Percentiles rank a stretch among this genome's conserved stretches.
Conservation (phyloP, 2,113 vertebrate species). For the Dissostichus mawsoni region DNA sequence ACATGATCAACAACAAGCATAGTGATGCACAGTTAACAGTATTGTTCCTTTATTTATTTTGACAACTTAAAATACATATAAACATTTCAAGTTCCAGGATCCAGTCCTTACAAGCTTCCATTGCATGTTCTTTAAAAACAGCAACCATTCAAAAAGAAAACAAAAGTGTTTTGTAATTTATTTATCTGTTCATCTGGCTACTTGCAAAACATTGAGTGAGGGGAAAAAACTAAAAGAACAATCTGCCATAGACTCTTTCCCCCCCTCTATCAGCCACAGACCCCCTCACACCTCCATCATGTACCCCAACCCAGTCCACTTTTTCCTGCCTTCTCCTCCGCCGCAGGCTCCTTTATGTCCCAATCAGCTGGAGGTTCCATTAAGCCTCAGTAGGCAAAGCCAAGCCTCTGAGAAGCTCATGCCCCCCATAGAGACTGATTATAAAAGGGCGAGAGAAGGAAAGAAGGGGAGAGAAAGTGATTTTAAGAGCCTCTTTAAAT, state of each 20-base stretch:
- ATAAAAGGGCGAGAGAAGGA: slow-evolving; percentile 37
- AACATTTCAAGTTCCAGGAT: neutral
- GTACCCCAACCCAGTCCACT: neutral
- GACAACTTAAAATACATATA: neutral
- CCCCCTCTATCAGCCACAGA: neutral
- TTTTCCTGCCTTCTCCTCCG: slow-evolving; percentile 24
- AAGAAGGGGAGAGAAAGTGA: slow-evolving; percentile 56
- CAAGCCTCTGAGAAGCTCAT: slow-evolving; percentile 62
- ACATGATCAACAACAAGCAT: neutral
- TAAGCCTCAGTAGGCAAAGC: slow-evolving; percentile 66
- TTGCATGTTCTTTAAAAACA: neutral
- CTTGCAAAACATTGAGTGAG: too few species aligned
- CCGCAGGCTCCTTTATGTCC: slow-evolving; percentile 55
- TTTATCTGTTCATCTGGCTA: too few species aligned
- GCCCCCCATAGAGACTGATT: slow-evolving; percentile 71
- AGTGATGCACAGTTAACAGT: neutral
- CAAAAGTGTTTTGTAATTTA: neutral
- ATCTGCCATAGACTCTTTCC: neutral
- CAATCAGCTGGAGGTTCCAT: slow-evolving; percentile 72
- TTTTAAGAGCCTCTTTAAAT: slow-evolving; percentile 77
- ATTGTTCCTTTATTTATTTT: neutral
- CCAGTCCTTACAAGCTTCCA: neutral
- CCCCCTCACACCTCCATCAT: slow-evolving; percentile 1
- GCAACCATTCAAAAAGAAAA: neutral
- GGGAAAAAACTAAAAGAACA: neutral